Base-by-base conservation (phyloP, 2,888 invertebrate species). In the Papilio elwesi region DNA sequence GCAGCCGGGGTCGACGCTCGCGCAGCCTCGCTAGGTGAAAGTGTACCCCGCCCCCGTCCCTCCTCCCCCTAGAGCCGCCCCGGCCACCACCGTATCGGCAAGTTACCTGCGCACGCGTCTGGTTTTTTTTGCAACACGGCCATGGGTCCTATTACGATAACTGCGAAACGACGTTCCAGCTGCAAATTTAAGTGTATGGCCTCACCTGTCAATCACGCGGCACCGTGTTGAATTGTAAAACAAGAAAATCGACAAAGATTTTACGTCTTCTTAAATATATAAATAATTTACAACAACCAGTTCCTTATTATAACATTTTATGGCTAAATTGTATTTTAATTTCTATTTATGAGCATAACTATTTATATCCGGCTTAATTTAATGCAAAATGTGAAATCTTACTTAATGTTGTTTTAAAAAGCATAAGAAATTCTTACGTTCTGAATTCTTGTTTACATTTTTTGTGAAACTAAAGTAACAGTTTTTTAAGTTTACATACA, bases 11-110 rank as follows among this genome's bases (percentile, higher is more conserved):
- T 93, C 93, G 92, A 86, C 90, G 92, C 85, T 91, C 93, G 93
- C 92, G 92, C 92, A 93, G 91, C 93, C 93, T 93, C 92, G 93
- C 83, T 81, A 83, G 86, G 93, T 90, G 92, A 93, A 92, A 93
- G 93, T 93, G 91, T 85, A 88, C 90, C 90, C 87, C 89, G 85
- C 84, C 83, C 82, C 26, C 76, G 74, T 83, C 79, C 83, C 80
- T 80, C 80, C 81, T 80, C 79, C 81, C 79, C n/a, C n/a, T n/a
- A n/a, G n/a, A n/a, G n/a, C n/a, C n/a, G n/a, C n/a, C n/a, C 79
- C 78, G 82, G 77, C 83, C 85, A 83, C 26, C 26, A 26, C 2
- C 26, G 26, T 26, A 83, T 84, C 82, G 48, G 62, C 68, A 83
- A 82, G 81, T 84, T 86, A 86, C 82, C 87, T 84, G 91, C 92